Evolutionary conservation across 2,113 vertebrate species (phyloP).

Genomic region (Meleagris gallopavo): DNA sequence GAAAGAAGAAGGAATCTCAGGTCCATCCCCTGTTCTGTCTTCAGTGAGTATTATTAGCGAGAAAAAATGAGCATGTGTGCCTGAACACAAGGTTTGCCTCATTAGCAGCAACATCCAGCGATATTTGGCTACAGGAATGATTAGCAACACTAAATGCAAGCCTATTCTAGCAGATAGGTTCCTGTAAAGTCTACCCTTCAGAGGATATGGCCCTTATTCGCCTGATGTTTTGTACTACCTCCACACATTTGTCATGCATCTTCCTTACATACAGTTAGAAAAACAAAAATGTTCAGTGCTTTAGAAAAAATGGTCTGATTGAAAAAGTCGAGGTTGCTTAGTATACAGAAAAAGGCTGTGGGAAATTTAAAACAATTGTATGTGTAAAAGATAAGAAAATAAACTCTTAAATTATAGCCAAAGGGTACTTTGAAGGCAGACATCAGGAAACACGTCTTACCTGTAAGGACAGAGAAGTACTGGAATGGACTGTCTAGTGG

Average conservation of each 20-base stretch:
- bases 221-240: neutral
- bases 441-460: neutral
- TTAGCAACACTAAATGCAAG: neutral
- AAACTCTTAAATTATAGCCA: neutral
- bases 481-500: neutral
- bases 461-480: neutral
- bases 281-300: neutral
- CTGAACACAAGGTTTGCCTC: neutral
- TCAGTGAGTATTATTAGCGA: neutral
- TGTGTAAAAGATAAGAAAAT: neutral
- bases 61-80: neutral
- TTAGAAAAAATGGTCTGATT: neutral
- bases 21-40: neutral
- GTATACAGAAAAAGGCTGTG: neutral
- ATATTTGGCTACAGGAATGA: neutral
- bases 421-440: neutral
- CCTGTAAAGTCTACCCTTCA: neutral
- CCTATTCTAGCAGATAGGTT: neutral
- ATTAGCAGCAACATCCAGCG: neutral
- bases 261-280: neutral
- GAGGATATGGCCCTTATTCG: neutral
- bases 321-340: neutral
- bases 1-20: neutral
- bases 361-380: neutral
- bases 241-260: neutral